Percentiles rank a stretch among this genome's conserved stretches.
Evolutionary conservation across 2,888 invertebrate species (phyloP).

Genomic region (Ectemnius continuus): DNA sequence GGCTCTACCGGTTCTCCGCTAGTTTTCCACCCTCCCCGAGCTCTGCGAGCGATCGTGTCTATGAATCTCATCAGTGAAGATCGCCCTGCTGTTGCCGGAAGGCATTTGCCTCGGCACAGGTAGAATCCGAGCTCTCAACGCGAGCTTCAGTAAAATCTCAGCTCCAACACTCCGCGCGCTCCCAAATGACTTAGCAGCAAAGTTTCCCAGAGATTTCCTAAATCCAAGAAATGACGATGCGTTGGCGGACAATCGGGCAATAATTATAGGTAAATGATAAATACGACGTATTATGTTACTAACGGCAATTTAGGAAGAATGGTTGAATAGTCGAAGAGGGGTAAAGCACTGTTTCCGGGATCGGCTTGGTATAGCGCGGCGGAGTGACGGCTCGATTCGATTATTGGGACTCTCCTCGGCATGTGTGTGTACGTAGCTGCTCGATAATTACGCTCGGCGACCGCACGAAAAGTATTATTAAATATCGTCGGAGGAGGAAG

Average conservation of each 20-base stretch:
- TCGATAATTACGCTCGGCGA: background rate
- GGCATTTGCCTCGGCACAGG: slow-evolving; percentile 4
- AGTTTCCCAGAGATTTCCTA: slow-evolving; percentile 25
- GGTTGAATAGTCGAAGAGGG: background rate
- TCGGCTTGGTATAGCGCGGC: background rate
- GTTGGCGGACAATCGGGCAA: slow-evolving; percentile 27
- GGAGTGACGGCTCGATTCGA: background rate
- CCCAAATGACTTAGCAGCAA: too few species aligned
- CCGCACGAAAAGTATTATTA: background rate
- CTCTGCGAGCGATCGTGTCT: background rate
- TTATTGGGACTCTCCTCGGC: slow-evolving; percentile 1
- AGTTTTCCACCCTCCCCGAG: too few species aligned
- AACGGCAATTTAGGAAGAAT: background rate
- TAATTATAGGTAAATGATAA: slow-evolving; percentile 65
- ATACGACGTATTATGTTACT: slow-evolving; percentile 45
- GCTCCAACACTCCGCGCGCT: too few species aligned
- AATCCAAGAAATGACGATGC: slow-evolving; percentile 60
- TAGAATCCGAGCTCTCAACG: slow-evolving; percentile 19
- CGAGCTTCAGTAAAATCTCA: too few species aligned
- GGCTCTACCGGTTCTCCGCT: too few species aligned
- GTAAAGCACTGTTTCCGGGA: background rate
- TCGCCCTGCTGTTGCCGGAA: slow-evolving; percentile 31
- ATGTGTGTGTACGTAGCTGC: background rate
- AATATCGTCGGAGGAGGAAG: slow-evolving; percentile 14
- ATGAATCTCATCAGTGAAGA: slow-evolving; percentile 30